Base-by-base conservation (phyloP, 92 coral and sea anemone genomes). In the Isaurus tuberculatus region DNA sequence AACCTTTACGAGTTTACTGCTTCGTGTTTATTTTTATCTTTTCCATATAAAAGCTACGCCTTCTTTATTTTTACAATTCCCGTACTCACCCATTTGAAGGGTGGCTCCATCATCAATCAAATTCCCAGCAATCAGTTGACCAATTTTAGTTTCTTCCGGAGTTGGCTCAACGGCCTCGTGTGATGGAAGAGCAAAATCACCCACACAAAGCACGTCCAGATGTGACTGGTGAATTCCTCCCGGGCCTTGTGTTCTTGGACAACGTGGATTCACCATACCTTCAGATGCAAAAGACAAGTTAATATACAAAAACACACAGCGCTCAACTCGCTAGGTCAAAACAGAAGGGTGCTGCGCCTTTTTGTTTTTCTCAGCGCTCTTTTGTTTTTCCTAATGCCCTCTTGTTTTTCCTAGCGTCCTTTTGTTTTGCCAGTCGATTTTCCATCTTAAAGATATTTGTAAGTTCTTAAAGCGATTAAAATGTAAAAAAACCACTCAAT, bases 191-290 rank as follows among this genome's bases (percentile, higher is more conserved):
- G 97, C 91, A 68, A 89, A 91, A 79, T 95, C 97, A 14, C 91
- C 90, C 9, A 94, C 97, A 81, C 93, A 90, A 69, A 95, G 90
- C 55, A 90, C 93, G 53, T 95, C 98, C 19, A 95, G 89, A 85
- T 95, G 98, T 28, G 98, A 95, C 80, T 95, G 95, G 33, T 95
- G 98, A 26, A 95, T 94, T 40, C 93, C 94, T 7, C 98, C 97
- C 5, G 97, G 95, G 13, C 98, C 98, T 65, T 91, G 93, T 65
- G 98, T 95, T 69, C 98, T 94, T 29, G 98, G 98, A 69, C 97
- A 91, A n/a, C 92, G 97, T 7, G 95, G 92, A 63, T 95, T 95
- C 40, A 92, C 90, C 19, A 95, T 88, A 9, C 98, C 98, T 95
- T 42, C 20, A 72, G 9, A 33, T 66, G 16, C 8, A 63, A 43